phyloP scores from a whole-genome alignment of 2,888 invertebrate species.

The Ichneumoninae sp. region DNA sequence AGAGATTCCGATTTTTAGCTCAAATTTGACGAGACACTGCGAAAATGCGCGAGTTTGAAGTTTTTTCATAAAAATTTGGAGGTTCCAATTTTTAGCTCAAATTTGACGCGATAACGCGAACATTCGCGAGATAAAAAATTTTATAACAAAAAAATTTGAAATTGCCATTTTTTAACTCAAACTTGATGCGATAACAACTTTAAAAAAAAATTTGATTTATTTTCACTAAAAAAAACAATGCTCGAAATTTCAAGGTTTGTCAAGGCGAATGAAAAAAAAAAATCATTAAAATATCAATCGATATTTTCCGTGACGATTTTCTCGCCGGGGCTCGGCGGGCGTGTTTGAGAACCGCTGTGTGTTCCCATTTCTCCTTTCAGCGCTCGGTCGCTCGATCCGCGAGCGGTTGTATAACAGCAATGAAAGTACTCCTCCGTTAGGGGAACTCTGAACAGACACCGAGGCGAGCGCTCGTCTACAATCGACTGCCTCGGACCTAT shows the following conservation, averaged over 20 bases:
- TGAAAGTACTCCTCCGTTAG: constrained; percentile 78
- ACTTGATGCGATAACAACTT: too few species aligned
- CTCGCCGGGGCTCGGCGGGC: neutral
- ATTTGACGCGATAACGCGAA: too few species aligned
- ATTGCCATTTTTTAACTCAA: too few species aligned
- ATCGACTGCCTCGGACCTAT: constrained; percentile 36
- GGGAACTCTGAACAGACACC: constrained; percentile 66
- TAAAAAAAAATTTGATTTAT: too few species aligned
- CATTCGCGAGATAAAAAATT: neutral
- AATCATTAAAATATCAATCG: too few species aligned
- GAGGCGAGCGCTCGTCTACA: constrained; percentile 23
- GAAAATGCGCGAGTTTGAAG: neutral
- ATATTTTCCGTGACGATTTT: too few species aligned
- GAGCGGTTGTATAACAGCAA: constrained; percentile 81
- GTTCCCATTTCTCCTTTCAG: constrained; percentile 81
- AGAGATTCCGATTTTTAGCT: neutral
- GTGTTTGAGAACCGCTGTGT: constrained; percentile 76
- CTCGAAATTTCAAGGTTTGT: too few species aligned
- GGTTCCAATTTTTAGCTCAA: too few species aligned
- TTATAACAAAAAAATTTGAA: too few species aligned
- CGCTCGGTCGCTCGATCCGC: constrained; percentile 76
- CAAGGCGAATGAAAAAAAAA: too few species aligned
- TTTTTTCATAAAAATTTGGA: too few species aligned
- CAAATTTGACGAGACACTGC: neutral
- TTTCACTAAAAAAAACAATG: too few species aligned